Evolutionary conservation across 2,113 vertebrate species (phyloP), one percentile per base, ranked within the genome.

Genomic region (Sclerurus mexicanus): DNA sequence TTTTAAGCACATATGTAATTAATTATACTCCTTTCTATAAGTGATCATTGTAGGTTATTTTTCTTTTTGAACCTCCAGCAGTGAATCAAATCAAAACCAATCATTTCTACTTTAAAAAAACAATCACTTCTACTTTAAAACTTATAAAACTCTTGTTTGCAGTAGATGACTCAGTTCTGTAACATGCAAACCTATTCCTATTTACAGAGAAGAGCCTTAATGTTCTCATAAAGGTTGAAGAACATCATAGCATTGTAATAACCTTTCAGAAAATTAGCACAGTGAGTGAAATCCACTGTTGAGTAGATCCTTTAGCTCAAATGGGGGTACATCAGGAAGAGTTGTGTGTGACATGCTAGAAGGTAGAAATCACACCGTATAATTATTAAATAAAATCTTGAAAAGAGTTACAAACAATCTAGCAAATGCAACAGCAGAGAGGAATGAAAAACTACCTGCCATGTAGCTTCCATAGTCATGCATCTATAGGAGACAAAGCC

Each of bases 51-150:
- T 74, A 27, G 1, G 0, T n/a, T 87, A 56, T 69, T 91, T 91
- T 87, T 63, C 46, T 40, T 89, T 95, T 73, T 94, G 63, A 83
- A 92, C 11, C 52, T 67, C 52, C 31, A 86, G 73, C 93, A 93
- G 59, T 9, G 64, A 56, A 94, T 79, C 71, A 87, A 83, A 53
- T 15, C 14, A 59, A 87, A 78, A 53, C 23, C 1, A 58, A 73
- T 53, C 21, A 33, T 60, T 63, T 23, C 19, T 37, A 28, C 24
- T 89, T 76, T 60, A n/a, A n/a, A n/a, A n/a, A n/a, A n/a, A n/a
- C n/a, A n/a, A n/a, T n/a, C n/a, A 50, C 20, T 64, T 49, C 67
- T 55, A 20, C 68, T 81, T 78, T n/a, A 92, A 92, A 78, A 80
- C 20, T 27, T 47, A 30, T 20, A 52, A 33, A 66, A 67, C 9